phyloP scores from a whole-genome alignment of 1,140 invertebrate genomes.

The Bemisia tabaci region DNA sequence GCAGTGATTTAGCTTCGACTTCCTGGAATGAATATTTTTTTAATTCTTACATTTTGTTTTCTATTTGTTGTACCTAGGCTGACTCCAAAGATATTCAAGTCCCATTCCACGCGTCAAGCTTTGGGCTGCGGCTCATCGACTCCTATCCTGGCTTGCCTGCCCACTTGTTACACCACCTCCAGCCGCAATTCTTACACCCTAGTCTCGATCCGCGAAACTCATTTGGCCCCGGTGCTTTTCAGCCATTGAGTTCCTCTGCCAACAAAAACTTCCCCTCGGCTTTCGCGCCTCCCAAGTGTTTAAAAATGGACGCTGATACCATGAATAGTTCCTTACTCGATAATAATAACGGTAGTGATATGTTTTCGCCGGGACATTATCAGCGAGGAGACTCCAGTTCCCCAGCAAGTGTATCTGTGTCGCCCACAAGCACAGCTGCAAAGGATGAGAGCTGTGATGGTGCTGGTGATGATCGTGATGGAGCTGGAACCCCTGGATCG shows the following conservation, averaged over 20 bases:
- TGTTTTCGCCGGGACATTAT: constrained; percentile 27
- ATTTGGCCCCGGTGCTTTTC: constrained; percentile 31
- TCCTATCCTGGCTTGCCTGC: constrained; percentile 38
- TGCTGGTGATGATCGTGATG: constrained; percentile 35
- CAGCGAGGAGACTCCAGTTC: constrained; percentile 34
- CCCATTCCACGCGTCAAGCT: constrained; percentile 36
- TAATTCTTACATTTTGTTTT: no score
- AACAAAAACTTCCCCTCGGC: constrained; percentile 39
- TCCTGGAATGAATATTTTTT: no score
- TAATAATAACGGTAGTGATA: not conserved
- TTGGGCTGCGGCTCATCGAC: constrained; percentile 39
- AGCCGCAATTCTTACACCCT: constrained; percentile 38
- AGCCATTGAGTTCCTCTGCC: constrained; percentile 27
- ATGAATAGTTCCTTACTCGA: constrained; percentile 4
- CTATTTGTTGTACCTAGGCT: no score
- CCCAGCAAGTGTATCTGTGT: constrained; percentile 33
- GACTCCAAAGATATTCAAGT: constrained; percentile 37
- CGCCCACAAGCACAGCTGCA: constrained; percentile 32
- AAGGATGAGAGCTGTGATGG: constrained; percentile 37
- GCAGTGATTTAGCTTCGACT: no score
- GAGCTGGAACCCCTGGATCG: constrained; percentile 38
- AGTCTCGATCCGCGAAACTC: constrained; percentile 33
- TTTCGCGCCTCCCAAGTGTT: constrained; percentile 39
- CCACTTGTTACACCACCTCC: constrained; percentile 38
- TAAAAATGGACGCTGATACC: constrained; percentile 36